These are phyloP conservation scores for Hemiscyllium ocellatum DNA, from an alignment of 2,113 vertebrate species.

Conservation along the genomic window DNA sequence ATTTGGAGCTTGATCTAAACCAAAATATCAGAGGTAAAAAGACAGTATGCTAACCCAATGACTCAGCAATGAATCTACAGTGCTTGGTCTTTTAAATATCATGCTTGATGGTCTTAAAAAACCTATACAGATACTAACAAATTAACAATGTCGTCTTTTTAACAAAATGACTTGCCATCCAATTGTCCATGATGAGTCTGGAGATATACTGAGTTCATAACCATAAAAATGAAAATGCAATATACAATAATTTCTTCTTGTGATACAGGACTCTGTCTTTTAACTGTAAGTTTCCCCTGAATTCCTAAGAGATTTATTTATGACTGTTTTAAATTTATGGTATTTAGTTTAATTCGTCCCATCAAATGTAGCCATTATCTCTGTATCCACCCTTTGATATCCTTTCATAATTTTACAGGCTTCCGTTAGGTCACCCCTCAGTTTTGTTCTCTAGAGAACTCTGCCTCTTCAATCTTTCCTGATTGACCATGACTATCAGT, in stretches of 20 bases:
- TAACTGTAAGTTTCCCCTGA: neutral
- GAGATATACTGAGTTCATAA: neutral
- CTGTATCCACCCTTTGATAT: neutral
- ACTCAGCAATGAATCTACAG: neutral
- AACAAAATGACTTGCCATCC: neutral
- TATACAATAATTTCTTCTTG: neutral
- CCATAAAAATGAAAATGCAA: neutral
- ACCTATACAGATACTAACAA: neutral
- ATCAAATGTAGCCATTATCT: neutral
- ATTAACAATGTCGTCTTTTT: neutral
- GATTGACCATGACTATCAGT: neutral
- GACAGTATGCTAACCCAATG: neutral
- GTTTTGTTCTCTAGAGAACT: neutral
- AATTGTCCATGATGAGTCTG: neutral
- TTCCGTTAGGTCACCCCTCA: neutral
- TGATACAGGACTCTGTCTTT: neutral
- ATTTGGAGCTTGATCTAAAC: neutral
- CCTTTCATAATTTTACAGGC: neutral
- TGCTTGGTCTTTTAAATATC: neutral
- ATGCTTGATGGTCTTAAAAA: neutral
- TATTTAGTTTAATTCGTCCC: neutral
- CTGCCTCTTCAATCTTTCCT: neutral
- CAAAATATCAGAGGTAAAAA: neutral
- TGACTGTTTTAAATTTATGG: neutral
- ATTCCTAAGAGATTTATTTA: neutral